Percentiles rank a stretch among this genome's conserved stretches.
Conservation (phyloP, 1,140 invertebrate species). For the Halotydeus destructor region DNA sequence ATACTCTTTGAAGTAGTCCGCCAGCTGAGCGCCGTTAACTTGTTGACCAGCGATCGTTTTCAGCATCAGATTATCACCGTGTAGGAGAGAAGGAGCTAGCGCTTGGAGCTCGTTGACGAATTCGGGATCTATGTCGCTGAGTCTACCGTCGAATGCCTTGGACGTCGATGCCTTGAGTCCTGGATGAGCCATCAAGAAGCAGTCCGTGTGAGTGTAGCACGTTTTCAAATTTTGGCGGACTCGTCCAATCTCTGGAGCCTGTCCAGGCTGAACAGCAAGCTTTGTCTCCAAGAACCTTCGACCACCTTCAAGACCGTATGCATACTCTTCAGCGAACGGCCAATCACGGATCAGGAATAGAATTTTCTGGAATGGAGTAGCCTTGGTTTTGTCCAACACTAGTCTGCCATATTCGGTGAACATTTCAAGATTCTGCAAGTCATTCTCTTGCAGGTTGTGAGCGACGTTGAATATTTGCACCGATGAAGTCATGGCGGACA, state of each 20-base stretch:
- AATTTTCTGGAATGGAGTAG: slow-evolving; percentile 52
- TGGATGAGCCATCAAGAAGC: no score
- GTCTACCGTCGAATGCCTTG: no score
- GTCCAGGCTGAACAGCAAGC: no score
- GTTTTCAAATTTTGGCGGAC: no score
- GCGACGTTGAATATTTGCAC: slow-evolving; percentile 33
- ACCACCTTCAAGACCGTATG: slow-evolving; percentile 76
- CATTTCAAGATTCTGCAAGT: slow-evolving; percentile 22
- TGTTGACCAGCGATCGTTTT: slow-evolving; percentile 88
- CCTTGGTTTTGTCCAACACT: slow-evolving; percentile 74
- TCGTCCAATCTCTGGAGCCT: no score
- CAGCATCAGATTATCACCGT: slow-evolving; percentile 70
- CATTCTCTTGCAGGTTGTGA: slow-evolving; percentile 31
- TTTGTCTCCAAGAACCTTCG: no score
- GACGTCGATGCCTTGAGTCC: no score
- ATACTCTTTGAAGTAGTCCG: slow-evolving; percentile 81
- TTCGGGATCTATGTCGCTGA: slow-evolving; percentile 73
- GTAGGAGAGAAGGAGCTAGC: slow-evolving; percentile 66
- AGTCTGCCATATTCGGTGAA: slow-evolving; percentile 97
- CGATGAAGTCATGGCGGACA: slow-evolving; percentile 33
- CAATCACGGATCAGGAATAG: slow-evolving; percentile 92
- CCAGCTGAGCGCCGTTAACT: slow-evolving; percentile 67
- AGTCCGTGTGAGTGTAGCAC: no score
- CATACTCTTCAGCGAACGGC: slow-evolving; percentile 92
- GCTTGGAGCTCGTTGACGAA: slow-evolving; percentile 67